Conservation (phyloP, 2,888 invertebrate genomes). For the Anthrax anthrax region DNA sequence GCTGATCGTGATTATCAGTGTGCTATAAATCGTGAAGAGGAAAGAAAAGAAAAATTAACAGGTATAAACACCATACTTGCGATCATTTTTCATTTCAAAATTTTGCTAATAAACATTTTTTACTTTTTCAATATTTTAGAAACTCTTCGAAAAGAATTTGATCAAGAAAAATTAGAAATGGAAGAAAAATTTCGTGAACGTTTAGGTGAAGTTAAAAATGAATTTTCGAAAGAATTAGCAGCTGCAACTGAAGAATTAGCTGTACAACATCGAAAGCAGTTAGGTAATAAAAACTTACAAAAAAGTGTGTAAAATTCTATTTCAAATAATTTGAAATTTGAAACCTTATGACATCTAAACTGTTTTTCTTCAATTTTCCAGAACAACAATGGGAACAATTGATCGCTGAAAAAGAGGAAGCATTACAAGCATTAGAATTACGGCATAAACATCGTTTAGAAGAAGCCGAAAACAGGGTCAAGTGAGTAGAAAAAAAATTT, state of each 20-base stretch:
- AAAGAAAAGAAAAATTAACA: slow-evolving; percentile 26
- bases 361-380: slow-evolving; percentile 12
- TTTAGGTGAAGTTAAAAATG: slow-evolving; percentile 31
- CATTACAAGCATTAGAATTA: slow-evolving; percentile 38
- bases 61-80: no score
- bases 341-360: not conserved
- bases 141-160: slow-evolving; percentile 38
- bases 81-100: no score
- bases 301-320: slow-evolving; percentile 24
- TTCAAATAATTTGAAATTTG: no score
- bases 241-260: slow-evolving; percentile 45
- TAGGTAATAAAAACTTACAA: slow-evolving; percentile 40
- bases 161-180: slow-evolving; percentile 55
- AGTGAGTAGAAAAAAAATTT: slow-evolving; percentile 28
- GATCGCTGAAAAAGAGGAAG: slow-evolving; percentile 41
- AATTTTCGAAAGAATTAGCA: slow-evolving; percentile 29
- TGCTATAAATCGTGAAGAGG: slow-evolving; percentile 31
- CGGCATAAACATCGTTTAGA: slow-evolving; percentile 36
- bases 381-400: slow-evolving; percentile 42
- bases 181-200: slow-evolving; percentile 60
- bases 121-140: slow-evolving; percentile 10
- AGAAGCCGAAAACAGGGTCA: slow-evolving; percentile 34
- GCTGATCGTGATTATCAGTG: slow-evolving; percentile 33
- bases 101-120: no score
- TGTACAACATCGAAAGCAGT: slow-evolving; percentile 48